phyloP scores from a whole-genome alignment of 2,797 vertebrate species.

The Garrulus glandarius region DNA sequence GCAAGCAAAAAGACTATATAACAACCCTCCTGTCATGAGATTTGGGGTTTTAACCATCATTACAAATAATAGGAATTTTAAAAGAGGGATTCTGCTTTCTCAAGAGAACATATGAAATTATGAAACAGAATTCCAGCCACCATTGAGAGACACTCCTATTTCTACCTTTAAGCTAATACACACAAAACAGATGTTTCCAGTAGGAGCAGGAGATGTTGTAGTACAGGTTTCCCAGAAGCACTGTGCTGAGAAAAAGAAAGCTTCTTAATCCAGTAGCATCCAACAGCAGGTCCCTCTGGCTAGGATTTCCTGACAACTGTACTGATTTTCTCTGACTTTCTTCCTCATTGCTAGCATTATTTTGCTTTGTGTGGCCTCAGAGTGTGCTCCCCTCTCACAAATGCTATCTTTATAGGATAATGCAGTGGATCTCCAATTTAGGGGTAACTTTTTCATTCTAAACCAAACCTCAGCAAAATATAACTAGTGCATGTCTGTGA shows the following conservation, averaged over 20 bases:
- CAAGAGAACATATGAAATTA: not conserved
- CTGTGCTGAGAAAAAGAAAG: not conserved
- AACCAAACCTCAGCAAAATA: not conserved
- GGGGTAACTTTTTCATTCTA: not conserved
- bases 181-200: not conserved
- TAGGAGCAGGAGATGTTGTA: not conserved
- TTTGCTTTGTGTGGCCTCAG: not conserved
- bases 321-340: not conserved
- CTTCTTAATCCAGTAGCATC: not conserved
- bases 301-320: not conserved
- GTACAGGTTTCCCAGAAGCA: not conserved
- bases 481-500: accelerated
- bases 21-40: not conserved
- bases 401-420: not conserved
- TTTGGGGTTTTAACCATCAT: not conserved
- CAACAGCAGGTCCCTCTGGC: not conserved
- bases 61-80: not conserved
- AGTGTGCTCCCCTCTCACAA: not conserved
- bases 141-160: not conserved
- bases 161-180: not conserved
- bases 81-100: not conserved
- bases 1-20: not conserved
- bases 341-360: not conserved
- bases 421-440: not conserved
- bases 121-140: not conserved